These are phyloP conservation scores for Phalera bucephala DNA, from an alignment of 2,888 invertebrate genomes.

Conservation along the genomic window DNA sequence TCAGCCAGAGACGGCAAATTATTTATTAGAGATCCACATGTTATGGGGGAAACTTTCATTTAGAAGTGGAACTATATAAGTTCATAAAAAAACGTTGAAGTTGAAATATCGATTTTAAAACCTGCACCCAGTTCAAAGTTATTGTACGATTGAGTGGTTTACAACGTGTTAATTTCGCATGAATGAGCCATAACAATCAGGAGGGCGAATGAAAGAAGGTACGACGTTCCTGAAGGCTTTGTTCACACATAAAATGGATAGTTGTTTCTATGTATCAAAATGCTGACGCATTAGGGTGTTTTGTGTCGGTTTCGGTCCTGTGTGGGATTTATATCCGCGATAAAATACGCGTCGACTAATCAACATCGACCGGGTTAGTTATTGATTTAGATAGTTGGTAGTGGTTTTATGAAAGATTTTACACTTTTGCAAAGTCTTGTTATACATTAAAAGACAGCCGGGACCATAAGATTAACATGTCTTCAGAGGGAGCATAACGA, in stretches of 20 bases:
- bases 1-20: no score
- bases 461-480: no score
- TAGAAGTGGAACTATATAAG: no score
- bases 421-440: no score
- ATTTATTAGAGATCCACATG: no score
- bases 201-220: slow-evolving; percentile 14
- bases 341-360: background rate
- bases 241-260: slow-evolving; percentile 32
- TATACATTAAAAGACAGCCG: no score
- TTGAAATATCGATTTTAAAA: no score
- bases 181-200: slow-evolving; percentile 4
- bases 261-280: slow-evolving; percentile 35
- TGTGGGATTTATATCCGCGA: slow-evolving; percentile 7
- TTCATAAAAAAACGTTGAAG: no score
- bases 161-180: slow-evolving; percentile 15
- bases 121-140: background rate
- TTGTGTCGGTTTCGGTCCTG: slow-evolving; percentile 28
- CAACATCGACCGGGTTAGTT: background rate
- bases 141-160: slow-evolving; percentile 1
- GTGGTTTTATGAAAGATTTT: no score
- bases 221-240: slow-evolving; percentile 12
- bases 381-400: no score
- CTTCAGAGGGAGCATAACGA: no score
- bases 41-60: no score
- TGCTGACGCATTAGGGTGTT: slow-evolving; percentile 29